Conservation (phyloP, 2,888 invertebrate genomes). For the Chrysolina haemoptera region DNA sequence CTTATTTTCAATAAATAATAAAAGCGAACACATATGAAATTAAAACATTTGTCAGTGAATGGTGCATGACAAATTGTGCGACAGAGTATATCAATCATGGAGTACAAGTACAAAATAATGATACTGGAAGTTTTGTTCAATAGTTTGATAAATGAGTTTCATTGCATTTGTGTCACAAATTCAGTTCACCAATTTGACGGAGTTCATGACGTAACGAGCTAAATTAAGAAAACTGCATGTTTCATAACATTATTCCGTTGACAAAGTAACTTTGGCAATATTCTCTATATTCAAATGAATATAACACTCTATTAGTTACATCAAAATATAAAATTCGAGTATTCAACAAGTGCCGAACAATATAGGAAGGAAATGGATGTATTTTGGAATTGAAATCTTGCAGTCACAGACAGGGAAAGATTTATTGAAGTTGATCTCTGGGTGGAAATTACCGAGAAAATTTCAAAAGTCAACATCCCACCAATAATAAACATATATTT, state of each 20-base stretch:
- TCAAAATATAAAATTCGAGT: too few relatives aligned
- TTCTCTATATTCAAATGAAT: neutral
- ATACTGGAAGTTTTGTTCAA: slow-evolving; percentile 32
- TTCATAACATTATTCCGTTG: neutral
- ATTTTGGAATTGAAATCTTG: too few relatives aligned
- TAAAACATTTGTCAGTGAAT: slow-evolving; percentile 46
- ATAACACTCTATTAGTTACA: too few relatives aligned
- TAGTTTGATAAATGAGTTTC: slow-evolving; percentile 33
- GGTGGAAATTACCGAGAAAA: too few relatives aligned
- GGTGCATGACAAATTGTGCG: slow-evolving; percentile 51
- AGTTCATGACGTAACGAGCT: slow-evolving; percentile 3
- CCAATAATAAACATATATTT: too few relatives aligned
- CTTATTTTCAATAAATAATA: slow-evolving; percentile 38
- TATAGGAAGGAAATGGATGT: too few relatives aligned
- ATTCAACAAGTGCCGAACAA: too few relatives aligned
- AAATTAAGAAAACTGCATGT: neutral
- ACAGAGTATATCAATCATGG: slow-evolving; percentile 52
- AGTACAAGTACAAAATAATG: slow-evolving; percentile 32
- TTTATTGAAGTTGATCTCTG: too few relatives aligned
- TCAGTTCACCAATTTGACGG: slow-evolving; percentile 12
- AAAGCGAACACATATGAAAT: slow-evolving; percentile 38
- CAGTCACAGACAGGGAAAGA: too few relatives aligned
- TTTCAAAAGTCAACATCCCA: too few relatives aligned
- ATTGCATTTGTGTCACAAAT: slow-evolving; percentile 19
- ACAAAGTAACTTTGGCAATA: neutral